A percentile compares a stretch with the other conserved stretches of the same genome.
Conservation (phyloP, 2,888 invertebrate species). For the Acanthacorydalis orientalis region DNA sequence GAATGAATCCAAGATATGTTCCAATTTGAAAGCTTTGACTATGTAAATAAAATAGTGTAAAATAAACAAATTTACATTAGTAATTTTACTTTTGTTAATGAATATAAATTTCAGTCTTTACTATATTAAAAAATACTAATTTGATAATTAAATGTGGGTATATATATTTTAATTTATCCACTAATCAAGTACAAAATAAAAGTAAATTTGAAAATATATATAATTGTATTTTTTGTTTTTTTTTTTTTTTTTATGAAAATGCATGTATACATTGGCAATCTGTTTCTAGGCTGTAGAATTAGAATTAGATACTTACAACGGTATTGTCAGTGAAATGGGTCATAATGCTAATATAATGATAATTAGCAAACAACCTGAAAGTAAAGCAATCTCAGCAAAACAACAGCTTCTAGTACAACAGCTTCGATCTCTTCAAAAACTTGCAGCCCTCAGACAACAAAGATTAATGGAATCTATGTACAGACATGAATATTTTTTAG, state of each 20-base stretch:
- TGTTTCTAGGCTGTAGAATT: conserved; percentile 59
- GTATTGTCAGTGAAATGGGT: conserved; percentile 85
- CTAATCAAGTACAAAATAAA: too few relatives aligned
- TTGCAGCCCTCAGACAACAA: conserved; percentile 63
- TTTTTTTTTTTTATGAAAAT: too few relatives aligned
- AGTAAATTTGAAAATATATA: not conserved
- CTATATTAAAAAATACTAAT: too few relatives aligned
- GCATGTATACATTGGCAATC: not conserved
- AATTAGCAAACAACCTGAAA: conserved; percentile 64
- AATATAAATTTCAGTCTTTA: too few relatives aligned
- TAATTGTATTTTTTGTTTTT: too few relatives aligned
- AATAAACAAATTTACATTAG: too few relatives aligned
- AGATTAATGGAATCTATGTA: conserved; percentile 82
- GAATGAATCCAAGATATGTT: too few relatives aligned
- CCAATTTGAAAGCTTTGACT: too few relatives aligned
- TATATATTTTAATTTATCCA: too few relatives aligned
- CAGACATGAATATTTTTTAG: conserved; percentile 75
- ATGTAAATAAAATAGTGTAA: too few relatives aligned
- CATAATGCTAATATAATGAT: conserved; percentile 71
- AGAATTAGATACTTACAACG: conserved; percentile 80
- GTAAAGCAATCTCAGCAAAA: conserved; percentile 59
- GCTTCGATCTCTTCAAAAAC: conserved; percentile 61
- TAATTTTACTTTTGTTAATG: too few relatives aligned
- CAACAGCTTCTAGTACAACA: conserved; percentile 62
- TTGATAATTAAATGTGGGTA: too few relatives aligned